Base-by-base conservation (phyloP, 2,888 invertebrate species). In the Esperia sulphurella region DNA sequence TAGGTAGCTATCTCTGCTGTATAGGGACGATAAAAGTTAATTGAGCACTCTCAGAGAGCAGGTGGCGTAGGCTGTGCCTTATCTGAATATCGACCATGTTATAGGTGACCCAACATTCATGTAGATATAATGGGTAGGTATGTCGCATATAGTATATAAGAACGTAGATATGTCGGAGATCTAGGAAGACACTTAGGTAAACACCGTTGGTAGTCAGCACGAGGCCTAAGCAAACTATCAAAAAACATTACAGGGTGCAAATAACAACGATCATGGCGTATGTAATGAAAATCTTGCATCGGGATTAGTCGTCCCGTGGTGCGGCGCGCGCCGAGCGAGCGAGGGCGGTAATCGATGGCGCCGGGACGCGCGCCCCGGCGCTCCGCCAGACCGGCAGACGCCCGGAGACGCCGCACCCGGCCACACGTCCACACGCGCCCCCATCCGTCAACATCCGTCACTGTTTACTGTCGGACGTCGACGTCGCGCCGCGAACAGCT, bases 361-460 rank as follows among this genome's bases (percentile, higher is more conserved):
- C 81, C 83, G 83, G 83, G 79, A 74, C 78, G 83, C 78, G 83
- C 68, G 72, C 78, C 75, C 77, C 73, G 83, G 68, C 87, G 87
- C 88, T 87, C 82, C 90, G 75, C 68, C 80, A 88, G 91, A 91
- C 91, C 88, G 83, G 83, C 90, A 91, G 91, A 91, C 91, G 90
- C 88, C 90, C 82, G 83, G 85, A 70, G 90, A 89, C 74, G 86
- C 76, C 90, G 68, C 83, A 83, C 65, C 90, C 65, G 79, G 68
- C 58, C 76, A 71, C 78, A 83, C 82, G 83, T 73, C 70, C 70
- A 62, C 68, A 66, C 72, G 62, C 76, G 77, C 75, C 73, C 71
- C 79, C 70, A 71, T 58, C 65, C 59, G 55, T 57, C 79, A 73
- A 75, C 79, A 79, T 73, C 79, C 79, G 73, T 75, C 85, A 84